Evolutionary conservation across 2,113 vertebrate species (phyloP).

Genomic region (Rhinoptilus africanus): DNA sequence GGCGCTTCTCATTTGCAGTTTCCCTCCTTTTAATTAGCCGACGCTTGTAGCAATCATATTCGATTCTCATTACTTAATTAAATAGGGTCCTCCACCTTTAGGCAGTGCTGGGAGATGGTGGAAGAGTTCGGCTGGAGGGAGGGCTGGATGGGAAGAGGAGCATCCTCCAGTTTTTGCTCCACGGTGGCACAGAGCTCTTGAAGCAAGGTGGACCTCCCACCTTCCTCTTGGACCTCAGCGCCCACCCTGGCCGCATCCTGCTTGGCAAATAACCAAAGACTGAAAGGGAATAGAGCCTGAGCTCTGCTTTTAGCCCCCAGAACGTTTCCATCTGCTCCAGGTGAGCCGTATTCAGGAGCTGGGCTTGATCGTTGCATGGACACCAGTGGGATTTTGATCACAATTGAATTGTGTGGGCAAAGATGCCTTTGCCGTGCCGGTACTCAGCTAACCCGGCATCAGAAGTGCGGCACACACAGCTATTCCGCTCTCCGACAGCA

Average conservation of each 20-base stretch:
- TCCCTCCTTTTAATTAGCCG: constrained; percentile 55
- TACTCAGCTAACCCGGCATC: background rate
- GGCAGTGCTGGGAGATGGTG: background rate
- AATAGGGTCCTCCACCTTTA: constrained; percentile 21
- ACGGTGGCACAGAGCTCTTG: accelerated
- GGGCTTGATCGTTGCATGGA: accelerated
- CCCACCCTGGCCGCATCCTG: background rate
- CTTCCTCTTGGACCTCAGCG: background rate
- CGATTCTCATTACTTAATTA: constrained; percentile 57
- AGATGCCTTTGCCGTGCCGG: background rate
- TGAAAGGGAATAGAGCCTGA: background rate
- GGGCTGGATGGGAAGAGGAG: background rate
- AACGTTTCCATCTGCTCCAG: background rate
- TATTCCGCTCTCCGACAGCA: background rate
- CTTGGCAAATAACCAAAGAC: background rate
- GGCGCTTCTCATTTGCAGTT: constrained; percentile 55
- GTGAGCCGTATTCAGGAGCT: background rate
- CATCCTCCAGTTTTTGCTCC: background rate
- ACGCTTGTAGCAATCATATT: constrained; percentile 62
- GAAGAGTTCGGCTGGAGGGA: background rate
- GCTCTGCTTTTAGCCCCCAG: background rate
- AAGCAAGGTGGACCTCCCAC: background rate
- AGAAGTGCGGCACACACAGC: background rate
- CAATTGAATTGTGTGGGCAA: background rate
- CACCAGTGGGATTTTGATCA: background rate